Base-by-base conservation (phyloP, 2,113 vertebrate genomes). In the Dissostichus mawsoni region DNA sequence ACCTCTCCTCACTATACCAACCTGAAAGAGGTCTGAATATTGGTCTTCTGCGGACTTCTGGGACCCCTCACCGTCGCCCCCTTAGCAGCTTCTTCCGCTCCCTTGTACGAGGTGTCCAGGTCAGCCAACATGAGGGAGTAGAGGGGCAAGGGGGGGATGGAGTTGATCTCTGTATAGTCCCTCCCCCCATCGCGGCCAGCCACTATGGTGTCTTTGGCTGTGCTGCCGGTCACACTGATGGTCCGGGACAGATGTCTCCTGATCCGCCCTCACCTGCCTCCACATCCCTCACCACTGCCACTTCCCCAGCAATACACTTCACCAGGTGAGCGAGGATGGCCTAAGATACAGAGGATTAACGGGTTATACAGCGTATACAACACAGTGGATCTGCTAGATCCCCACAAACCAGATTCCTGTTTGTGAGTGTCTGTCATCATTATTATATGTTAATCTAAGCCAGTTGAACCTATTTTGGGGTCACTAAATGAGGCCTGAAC, bases 151-250 rank as follows among this genome's bases (percentile, higher is more conserved):
- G 98, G 98, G 11, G 98, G 98, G 81, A 99, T 98, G 9, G 98
- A 99, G 88, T 99, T 98, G 83, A 99, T 99, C 83, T 99, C 98
- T 0, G 98, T 99, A 84, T 99, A 99, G 91, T 99, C 98, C 14
- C 98, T 94, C 25, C 96, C 97, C 0, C 98, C 97, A 3, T 99
- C 98, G 29, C 98, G 97, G n/a, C 98, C 98, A 1, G 97, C 95
- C 59, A 97, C 97, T 36, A 99, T 97, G 53, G 96, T 98, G 76
- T 99, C 98, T 80, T 99, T 99, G 20, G 97, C 98, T 45, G 98
- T 99, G 86, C 98, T 99, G 81, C 98, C 98, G 3, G 97, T 99
- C 73, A 99, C 98, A 1, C 98, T 99, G 88, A 99, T 99, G 85
- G 98, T 99, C 36, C 98, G 95, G 68, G 98, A 99, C 52, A 99